A percentile compares a stretch with the other conserved stretches of the same genome.
Evolutionary conservation across 2,888 invertebrate species (phyloP).

Genomic region (Caenorhabditis wallacei): DNA sequence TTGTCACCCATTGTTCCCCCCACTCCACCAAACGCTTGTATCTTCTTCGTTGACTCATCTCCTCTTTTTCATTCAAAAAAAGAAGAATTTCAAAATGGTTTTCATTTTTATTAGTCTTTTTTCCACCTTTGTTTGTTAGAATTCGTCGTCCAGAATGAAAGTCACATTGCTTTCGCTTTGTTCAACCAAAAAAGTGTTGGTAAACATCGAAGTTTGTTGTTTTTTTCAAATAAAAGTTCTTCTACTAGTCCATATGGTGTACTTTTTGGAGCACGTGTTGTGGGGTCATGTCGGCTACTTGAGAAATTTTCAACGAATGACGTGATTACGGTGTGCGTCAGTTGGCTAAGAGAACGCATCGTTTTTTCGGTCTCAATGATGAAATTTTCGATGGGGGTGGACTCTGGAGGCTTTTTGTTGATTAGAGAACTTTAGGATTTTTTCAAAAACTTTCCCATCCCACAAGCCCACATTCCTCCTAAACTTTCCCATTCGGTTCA

Average conservation of each 20-base stretch:
- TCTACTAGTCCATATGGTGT: not conserved
- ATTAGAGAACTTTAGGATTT: no score
- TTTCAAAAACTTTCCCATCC: no score
- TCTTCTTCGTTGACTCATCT: slow-evolving; percentile 22
- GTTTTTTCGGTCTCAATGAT: slow-evolving; percentile 1
- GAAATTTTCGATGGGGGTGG: slow-evolving; percentile 4
- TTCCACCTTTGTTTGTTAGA: slow-evolving; percentile 15
- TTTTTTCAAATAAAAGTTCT: not conserved
- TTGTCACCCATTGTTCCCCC: not conserved
- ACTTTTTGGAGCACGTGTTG: slow-evolving; percentile 12
- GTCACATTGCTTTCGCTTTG: not conserved
- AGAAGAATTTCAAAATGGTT: slow-evolving; percentile 13
- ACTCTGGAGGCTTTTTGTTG: no score
- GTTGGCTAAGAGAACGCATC: no score
- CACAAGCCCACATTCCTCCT: no score
- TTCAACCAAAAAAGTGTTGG: not conserved
- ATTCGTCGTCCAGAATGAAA: slow-evolving; percentile 3
- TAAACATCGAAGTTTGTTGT: slow-evolving; percentile 5
- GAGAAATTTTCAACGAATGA: slow-evolving; percentile 6
- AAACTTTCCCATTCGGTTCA: not conserved
- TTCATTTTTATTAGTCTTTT: slow-evolving; percentile 7
- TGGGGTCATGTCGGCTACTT: slow-evolving; percentile 22
- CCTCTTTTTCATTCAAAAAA: slow-evolving; percentile 6
- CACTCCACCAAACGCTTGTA: slow-evolving; percentile 4
- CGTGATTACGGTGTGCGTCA: slow-evolving; percentile 18